A percentile compares a stretch with the other conserved stretches of the same genome.
Conservation (phyloP, 1,140 invertebrate genomes). For the Eurosta solidaginis region DNA sequence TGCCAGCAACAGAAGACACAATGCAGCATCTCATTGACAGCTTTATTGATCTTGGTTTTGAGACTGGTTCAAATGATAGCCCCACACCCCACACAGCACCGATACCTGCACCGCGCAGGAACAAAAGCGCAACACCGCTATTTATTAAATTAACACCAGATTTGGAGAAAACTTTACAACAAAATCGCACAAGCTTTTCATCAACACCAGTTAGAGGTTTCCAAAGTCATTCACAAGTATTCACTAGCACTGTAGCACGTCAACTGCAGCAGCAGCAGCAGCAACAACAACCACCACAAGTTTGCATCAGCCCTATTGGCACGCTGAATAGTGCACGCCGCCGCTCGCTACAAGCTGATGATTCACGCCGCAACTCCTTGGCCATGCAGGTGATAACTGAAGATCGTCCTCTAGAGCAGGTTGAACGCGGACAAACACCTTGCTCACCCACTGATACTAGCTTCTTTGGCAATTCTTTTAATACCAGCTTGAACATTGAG, state of each 20-base stretch:
- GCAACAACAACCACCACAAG: slow-evolving; percentile 37
- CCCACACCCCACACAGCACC: slow-evolving; percentile 35
- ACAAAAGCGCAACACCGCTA: neutral
- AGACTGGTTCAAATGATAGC: slow-evolving; percentile 54
- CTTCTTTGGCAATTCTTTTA: slow-evolving; percentile 51
- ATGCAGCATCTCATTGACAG: slow-evolving; percentile 39
- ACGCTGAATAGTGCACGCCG: slow-evolving; percentile 34
- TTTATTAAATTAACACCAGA: slow-evolving; percentile 32
- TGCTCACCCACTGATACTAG: slow-evolving; percentile 33
- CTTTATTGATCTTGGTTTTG: slow-evolving; percentile 53
- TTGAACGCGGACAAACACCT: neutral
- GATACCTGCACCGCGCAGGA: neutral
- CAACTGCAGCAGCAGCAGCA: slow-evolving; percentile 2
- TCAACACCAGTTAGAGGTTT: slow-evolving; percentile 47
- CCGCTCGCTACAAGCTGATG: neutral
- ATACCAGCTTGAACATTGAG: slow-evolving; percentile 39
- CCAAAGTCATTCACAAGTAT: slow-evolving; percentile 33
- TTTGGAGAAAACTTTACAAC: neutral
- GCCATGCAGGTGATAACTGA: slow-evolving; percentile 54
- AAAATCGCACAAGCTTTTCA: slow-evolving; percentile 42
- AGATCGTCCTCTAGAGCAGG: slow-evolving; percentile 46
- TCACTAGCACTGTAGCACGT: neutral
- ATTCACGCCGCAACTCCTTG: slow-evolving; percentile 47
- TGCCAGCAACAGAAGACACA: neutral
- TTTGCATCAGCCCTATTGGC: slow-evolving; percentile 41